Evolutionary conservation across 2,113 vertebrate species (phyloP), one percentile per base, ranked within the genome.

Genomic region (Sterrhoptilus dennistouni): DNA sequence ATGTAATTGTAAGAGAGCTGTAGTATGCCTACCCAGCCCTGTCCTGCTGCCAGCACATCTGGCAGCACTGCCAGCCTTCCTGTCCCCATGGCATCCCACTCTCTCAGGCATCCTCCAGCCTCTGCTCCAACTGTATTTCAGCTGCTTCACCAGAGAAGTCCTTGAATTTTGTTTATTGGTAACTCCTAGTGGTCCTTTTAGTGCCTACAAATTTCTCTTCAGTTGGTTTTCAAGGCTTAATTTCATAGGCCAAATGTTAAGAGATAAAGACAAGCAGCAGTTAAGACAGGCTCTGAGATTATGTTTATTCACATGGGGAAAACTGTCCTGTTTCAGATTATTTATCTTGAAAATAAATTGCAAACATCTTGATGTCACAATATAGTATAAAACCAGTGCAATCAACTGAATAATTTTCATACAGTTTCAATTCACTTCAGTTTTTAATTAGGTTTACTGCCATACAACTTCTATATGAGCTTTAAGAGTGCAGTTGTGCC

Each of bases 401-500:
- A 74, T 57, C 27, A 88, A 19, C 21, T 60, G 61, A 75, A 64
- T 80, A 79, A 78, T 96, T 96, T 95, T 54, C 53, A 60, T 89
- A 27, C 7, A 31, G 33, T 83, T 96, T 85, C 81, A 85, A 83
- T 91, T 91, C 71, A 78, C 28, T 95, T 94, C 65, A 24, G 69
- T 95, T 92, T 47, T 90, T 96, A 95, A 96, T 94, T 96, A 91
- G 40, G 50, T 85, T 47, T 52, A 42, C 83, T 89, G 64, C 40
- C 82, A 72, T 24, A 69, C 13, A 84, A 76, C 81, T 95, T 96
- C 80, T 93, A 40, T 91, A 65, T 74, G 86, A 97, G 94, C 77
- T 97, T 96, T 86, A 83, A 83, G 88, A 97, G 93, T 96, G 82
- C 91, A 91, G 94, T 98, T 97, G 82, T 96, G 91, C 83, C 66